Evolutionary conservation across 2,113 vertebrate species (phyloP), one percentile per base, ranked within the genome.

Genomic region (Tachysurus vachellii): DNA sequence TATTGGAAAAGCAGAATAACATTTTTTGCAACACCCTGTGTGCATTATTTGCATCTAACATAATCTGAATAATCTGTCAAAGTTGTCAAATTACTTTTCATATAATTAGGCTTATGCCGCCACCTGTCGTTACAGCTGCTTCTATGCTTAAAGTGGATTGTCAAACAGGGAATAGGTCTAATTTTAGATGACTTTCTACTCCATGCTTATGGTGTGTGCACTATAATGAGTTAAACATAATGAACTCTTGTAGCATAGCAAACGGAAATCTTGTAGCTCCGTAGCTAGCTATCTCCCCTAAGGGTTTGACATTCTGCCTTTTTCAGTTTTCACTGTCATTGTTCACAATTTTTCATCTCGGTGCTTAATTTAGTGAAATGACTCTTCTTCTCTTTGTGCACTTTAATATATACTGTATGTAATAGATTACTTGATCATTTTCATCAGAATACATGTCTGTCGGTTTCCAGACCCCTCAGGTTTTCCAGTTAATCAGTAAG

Each of bases 401-500:
- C 36, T 73, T 4, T 44, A 36, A 70, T 11, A 64, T 64, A 64
- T 53, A 56, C 36, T 61, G 23, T 66, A 66, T 66, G n/a, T 66
- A 66, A 5, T 68, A 6, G 66, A 70, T 70, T 70, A 17, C 14
- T 21, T 19, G 23, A 4, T 73, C 10, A 70, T 68, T 70, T 70
- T 1, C 4, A 73, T 73, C 42, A 73, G 1, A 1, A 11, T 44
- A 3, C 21, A 12, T 76, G 57, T n/a, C 6, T 83, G 66, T 64
- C 62, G 59, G 57, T 77, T 26, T 87, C 23, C 88, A 99, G 97
- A 97, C 95, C 61, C 96, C 96, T 12, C 97, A 99, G 90, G 96
- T 98, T 17, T 94, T 99, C 64, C 98, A 99, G 90, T 26, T 99
- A 89, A 96, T 99, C 90, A 97, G 97, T 79, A 99, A 99, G 88